Conservation (phyloP, 64 coral and sea anemone genomes). For the Dendronephthya gigantea region DNA sequence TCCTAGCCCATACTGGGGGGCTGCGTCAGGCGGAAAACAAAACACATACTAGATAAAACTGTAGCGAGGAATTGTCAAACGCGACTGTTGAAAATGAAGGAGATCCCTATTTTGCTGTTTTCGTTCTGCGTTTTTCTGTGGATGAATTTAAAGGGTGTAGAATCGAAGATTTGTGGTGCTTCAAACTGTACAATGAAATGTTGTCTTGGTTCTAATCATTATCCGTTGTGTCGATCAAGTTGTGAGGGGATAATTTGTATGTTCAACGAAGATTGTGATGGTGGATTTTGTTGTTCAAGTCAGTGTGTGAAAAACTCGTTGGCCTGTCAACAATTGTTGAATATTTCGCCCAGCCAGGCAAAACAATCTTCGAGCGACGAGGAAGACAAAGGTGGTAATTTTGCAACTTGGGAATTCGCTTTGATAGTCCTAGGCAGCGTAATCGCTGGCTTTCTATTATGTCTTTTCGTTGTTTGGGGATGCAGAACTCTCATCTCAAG, state of each 20-base stretch:
- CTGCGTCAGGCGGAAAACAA: too few species aligned
- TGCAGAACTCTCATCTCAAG: background rate
- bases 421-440: background rate
- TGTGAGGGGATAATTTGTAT: background rate
- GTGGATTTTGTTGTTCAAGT: background rate
- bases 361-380: background rate
- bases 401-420: background rate
- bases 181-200: background rate
- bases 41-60: too few species aligned
- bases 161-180: background rate
- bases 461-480: background rate
- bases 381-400: background rate
- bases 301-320: background rate
- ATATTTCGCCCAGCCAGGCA: background rate
- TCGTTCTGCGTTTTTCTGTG: too few species aligned
- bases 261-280: background rate
- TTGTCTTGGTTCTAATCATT: background rate
- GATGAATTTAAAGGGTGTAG: too few species aligned
- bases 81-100: too few species aligned
- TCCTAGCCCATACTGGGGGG: too few species aligned
- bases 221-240: background rate
- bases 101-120: too few species aligned
- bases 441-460: background rate
- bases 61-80: too few species aligned
- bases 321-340: background rate